Evolutionary conservation across 2,888 invertebrate species (phyloP).

Genomic region (Sinodicranocentrus sp.): DNA sequence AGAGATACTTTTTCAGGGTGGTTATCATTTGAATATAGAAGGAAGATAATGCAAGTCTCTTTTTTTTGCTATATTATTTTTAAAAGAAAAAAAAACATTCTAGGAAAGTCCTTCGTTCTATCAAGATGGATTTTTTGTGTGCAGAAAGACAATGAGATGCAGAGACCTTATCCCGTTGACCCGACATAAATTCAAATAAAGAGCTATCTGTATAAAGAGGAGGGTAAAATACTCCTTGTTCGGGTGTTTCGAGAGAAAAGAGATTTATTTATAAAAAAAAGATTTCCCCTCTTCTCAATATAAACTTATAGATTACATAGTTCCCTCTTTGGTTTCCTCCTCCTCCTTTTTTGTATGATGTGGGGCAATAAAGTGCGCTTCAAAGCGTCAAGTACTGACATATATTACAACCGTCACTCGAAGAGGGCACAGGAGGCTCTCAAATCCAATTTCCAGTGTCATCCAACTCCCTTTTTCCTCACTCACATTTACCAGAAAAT

Average conservation of each 20-base stretch:
- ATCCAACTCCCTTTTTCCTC: conserved; percentile 68
- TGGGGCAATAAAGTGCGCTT: conserved; percentile 72
- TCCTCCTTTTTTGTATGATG: conserved; percentile 47
- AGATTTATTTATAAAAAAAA: conserved; percentile 20
- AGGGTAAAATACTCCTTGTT: not conserved
- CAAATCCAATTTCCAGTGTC: conserved; percentile 74
- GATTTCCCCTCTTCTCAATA: conserved; percentile 1
- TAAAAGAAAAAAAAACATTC: too few relatives aligned
- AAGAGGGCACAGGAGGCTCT: conserved; percentile 59
- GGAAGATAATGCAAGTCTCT: too few relatives aligned
- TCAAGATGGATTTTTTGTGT: too few relatives aligned
- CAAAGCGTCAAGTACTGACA: conserved; percentile 73
- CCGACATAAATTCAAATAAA: conserved; percentile 29
- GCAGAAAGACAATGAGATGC: conserved; percentile 12
- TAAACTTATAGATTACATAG: not conserved
- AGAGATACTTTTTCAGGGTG: too few relatives aligned
- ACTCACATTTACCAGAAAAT: conserved; percentile 28
- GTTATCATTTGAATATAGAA: too few relatives aligned
- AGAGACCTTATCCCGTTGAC: conserved; percentile 25
- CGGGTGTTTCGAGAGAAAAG: not conserved
- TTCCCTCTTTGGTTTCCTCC: not conserved
- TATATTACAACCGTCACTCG: conserved; percentile 69
- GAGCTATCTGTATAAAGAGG: not conserved
- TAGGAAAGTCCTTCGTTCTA: too few relatives aligned
- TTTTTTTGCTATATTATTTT: too few relatives aligned